Evolutionary conservation across 2,888 invertebrate genomes (phyloP), one percentile per base, ranked within the genome.

Genomic region (Auanema freiburgensis): DNA sequence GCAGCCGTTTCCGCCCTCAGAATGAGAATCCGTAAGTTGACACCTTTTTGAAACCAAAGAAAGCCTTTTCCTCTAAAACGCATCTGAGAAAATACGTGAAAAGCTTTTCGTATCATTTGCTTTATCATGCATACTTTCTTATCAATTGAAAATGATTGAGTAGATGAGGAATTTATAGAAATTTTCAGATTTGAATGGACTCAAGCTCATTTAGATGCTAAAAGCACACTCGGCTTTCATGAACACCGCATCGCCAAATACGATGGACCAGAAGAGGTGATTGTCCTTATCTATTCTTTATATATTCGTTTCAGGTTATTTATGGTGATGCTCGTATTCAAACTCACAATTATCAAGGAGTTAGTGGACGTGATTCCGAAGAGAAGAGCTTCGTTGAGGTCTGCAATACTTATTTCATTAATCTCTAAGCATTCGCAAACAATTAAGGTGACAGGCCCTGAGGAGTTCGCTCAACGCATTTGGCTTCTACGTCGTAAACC

Each of bases 151-250:
- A 33, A 33, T 33, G 33, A 33, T 33, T 33, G 33, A 33, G 33
- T 33, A 33, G 33, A 33, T 33, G 33, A 33, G 33, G 33, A 33
- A 33, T 33, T 33, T 33, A 33, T 46, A 46, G 11, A 46, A 46
- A 16, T 33, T 64, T 63, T 23, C 46, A 68, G 68, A 44, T 73
- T 73, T 63, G 71, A 71, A 55, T 73, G 73, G 73, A 66, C 67
- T 11, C 66, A 65, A 46, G 40, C 54, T 12, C 54, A 71, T 10
- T 41, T 55, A 21, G 16, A 58, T 4, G 58, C 66, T 16, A 56
- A 64, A 2, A 64, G 70, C 23, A 61, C 67, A 14, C 66, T 74
- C 21, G 74, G 74, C 16, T 74, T 74, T 70, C 71, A 71, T 24
- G 52, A 63, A 16, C 74, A 74, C 43, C 63, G 68, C 25, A 70